Percentiles rank a stretch among this genome's conserved stretches.
These are phyloP conservation scores for Conger conger DNA, from an alignment of 2,113 vertebrate genomes.

Conservation along the genomic window DNA sequence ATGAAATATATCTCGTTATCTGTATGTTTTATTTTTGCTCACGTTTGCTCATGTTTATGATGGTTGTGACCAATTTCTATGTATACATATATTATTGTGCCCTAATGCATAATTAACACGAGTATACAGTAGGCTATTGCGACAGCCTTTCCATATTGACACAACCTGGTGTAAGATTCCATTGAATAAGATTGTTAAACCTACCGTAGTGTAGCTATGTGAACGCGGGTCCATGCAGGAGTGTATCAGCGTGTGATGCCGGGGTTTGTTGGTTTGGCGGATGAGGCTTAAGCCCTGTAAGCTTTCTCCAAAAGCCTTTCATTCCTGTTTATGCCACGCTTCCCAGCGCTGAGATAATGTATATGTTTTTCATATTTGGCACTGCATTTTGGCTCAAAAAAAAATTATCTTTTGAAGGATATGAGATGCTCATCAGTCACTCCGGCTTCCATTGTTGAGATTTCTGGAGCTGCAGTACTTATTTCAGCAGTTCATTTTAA, in stretches of 20 bases:
- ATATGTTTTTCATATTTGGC: not conserved
- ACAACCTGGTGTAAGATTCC: too few relatives aligned
- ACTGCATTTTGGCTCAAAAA: not conserved
- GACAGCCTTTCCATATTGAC: too few relatives aligned
- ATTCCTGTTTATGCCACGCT: not conserved
- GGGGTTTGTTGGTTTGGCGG: too few relatives aligned
- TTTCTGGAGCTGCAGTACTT: not conserved
- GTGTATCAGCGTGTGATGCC: too few relatives aligned
- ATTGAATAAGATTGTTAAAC: not conserved
- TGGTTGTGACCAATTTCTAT: too few relatives aligned
- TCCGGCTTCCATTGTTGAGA: not conserved
- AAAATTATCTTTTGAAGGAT: not conserved
- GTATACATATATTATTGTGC: too few relatives aligned
- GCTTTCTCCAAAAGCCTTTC: not conserved
- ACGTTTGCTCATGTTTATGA: too few relatives aligned
- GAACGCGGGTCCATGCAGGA: too few relatives aligned
- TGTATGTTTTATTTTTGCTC: too few relatives aligned
- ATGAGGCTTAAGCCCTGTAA: not conserved
- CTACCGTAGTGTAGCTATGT: not conserved
- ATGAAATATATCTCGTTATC: too few relatives aligned
- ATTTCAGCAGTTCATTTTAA: not conserved
- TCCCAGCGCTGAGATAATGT: not conserved
- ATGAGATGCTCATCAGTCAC: not conserved
- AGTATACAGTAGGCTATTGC: too few relatives aligned
- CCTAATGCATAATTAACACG: too few relatives aligned